phyloP scores from a whole-genome alignment of 30 jellyfish, hydroid and myxozoan species.

The Turritopsis rubra region DNA sequence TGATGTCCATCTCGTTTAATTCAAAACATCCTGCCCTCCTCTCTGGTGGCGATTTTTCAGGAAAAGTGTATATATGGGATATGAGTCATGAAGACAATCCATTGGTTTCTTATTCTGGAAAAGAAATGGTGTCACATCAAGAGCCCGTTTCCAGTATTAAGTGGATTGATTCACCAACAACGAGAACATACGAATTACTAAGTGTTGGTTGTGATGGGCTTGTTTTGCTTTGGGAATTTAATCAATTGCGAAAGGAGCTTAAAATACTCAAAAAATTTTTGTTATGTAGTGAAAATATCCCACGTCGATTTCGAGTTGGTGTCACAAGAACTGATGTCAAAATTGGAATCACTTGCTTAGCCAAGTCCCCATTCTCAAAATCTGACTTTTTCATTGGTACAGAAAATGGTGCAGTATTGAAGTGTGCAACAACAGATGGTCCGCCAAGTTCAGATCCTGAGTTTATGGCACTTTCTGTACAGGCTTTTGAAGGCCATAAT shows the following conservation, averaged over 20 bases:
- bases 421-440: conserved; percentile 1
- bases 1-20: conserved; percentile 68
- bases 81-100: conserved; percentile 71
- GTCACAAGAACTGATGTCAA: conserved; percentile 48
- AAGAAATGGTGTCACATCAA: conserved; percentile 51
- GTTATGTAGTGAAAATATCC: conserved; percentile 50
- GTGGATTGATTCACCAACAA: conserved; percentile 8
- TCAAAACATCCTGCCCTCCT: conserved; percentile 65
- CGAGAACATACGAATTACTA: neutral
- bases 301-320: conserved; percentile 33
- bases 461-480: conserved; percentile 50
- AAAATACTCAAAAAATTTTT: conserved; percentile 32
- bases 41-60: conserved; percentile 81
- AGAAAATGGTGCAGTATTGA: conserved; percentile 18
- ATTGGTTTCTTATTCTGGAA: conserved; percentile 39
- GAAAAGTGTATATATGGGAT: conserved; percentile 80
- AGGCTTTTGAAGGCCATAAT: conserved; percentile 55
- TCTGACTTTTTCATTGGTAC: conserved; percentile 2
- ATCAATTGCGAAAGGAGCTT: conserved; percentile 46
- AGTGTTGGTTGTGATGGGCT: conserved; percentile 72
- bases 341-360: conserved; percentile 37
- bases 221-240: conserved; percentile 56
- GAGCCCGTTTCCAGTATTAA: conserved; percentile 71
- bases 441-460: neutral
- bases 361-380: neutral